Base-by-base conservation (phyloP, 2,888 invertebrate genomes). In the Ctena decussata region DNA sequence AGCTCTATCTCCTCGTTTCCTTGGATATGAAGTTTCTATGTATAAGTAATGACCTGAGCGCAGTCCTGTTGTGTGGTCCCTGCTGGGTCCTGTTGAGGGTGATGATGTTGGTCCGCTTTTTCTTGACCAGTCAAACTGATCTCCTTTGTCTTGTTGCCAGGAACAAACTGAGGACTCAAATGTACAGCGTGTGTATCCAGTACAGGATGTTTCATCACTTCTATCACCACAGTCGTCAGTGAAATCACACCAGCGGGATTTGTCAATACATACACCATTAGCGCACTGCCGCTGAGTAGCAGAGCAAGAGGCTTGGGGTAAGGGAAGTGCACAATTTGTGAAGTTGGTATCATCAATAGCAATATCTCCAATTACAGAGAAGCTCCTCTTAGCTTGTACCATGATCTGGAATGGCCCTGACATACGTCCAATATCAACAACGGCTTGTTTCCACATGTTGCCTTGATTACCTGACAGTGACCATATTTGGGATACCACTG, bases 191-290 rank as follows among this genome's bases (percentile, higher is more conserved):
- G 90, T 77, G 35, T 75, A 74, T 24, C 78, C 77, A 0, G 83
- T 65, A 69, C 92, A 92, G 21, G 65, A n/a, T 5, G 69, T 21
- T 77, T 91, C 86, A 87, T 93, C 94, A 80, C 87, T 89, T 5
- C 85, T 82, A 80, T 94, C 94, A 12, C 94, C 94, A 90, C 95
- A 95, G 80, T 95, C 94, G 81, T 94, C 93, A 8, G 92, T 93
- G 76, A 89, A 91, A 85, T 95, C 94, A 88, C 95, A 95, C 11
- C 91, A 69, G 49, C 90, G 85, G 39, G 77, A 80, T n/a, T 78
- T 79, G 44, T 92, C 91, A 30, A 94, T 83, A 86, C 95, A 95
- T 2, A 92, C 93, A 65, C 91, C 91, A 27, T 91, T 89, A 24
- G 37, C 41, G 69, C 86, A 89, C 8, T 82, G 87, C 78, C 88